phyloP scores from a whole-genome alignment of 2,797 vertebrate species.

The Clarias laeviceps region DNA sequence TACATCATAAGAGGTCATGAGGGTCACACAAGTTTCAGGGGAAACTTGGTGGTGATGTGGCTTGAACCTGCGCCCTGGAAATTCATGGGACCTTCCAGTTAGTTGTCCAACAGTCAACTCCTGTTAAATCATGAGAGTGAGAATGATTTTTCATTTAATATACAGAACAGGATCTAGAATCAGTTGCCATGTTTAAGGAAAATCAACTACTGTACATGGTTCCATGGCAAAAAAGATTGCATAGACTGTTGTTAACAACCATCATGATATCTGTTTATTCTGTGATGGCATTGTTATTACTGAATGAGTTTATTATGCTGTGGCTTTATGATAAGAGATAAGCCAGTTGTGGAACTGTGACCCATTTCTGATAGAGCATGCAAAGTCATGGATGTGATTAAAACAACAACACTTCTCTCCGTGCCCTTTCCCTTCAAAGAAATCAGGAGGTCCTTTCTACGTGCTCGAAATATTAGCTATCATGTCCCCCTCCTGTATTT shows the following conservation, averaged over 20 bases:
- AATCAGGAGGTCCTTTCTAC: constrained; percentile 14
- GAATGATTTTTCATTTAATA: background rate
- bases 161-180: background rate
- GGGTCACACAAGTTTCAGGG: too few relatives aligned
- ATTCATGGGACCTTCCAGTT: too few relatives aligned
- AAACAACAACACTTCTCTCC: constrained; percentile 1
- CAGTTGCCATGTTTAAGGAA: background rate
- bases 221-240: background rate
- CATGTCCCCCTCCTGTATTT: background rate
- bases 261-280: background rate
- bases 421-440: constrained; percentile 15
- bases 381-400: constrained; percentile 2
- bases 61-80: too few relatives aligned
- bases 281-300: background rate
- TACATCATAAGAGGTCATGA: too few relatives aligned
- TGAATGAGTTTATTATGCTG: background rate
- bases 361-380: background rate
- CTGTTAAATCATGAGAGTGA: too few relatives aligned
- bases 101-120: too few relatives aligned
- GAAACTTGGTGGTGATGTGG: too few relatives aligned
- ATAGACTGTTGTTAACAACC: background rate
- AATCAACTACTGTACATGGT: too few relatives aligned
- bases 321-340: background rate
- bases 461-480: constrained; percentile 5
- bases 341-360: background rate